Base-by-base conservation (phyloP, 2,113 vertebrate species). In the Cephalopholis sonnerati region DNA sequence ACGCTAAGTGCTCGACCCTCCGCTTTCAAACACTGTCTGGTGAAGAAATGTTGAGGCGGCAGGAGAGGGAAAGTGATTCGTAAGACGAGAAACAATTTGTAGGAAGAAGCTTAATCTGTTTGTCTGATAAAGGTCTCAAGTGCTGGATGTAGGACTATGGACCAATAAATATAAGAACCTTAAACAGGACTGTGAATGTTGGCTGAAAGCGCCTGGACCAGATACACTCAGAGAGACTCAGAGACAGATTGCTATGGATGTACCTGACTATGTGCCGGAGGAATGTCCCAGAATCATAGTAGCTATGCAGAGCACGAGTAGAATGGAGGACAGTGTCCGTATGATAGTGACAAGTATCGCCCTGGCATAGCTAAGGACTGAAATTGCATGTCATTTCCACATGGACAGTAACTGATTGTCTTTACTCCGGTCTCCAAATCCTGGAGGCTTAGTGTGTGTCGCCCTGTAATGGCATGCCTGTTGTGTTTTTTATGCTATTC, bases 11-110 rank as follows among this genome's bases (percentile, higher is more conserved):
- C 95, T 74, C 96, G 98, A 78, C 98, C 98, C 6, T 97, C 98
- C 0, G 98, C 96, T 0, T 99, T 99, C 93, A 99, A 97, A 92
- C 97, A 98, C 71, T 99, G 98, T 90, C 95, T 97, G 92, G 94
- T 96, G 64, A 98, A 96, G 87, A 99, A 97, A 90, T 99, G 98
- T 93, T 99, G 96, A 96, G 81, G 95, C 83, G 85, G 50, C 59
- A 15, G 18, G 36, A 67, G 29, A 32, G 27, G 22, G 15, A 24
- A 57, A 69, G 32, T 0, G 8, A 27, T 25, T 46, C 0, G 2
- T 7, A 12, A 51, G 44, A 72, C 13, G 15, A 58, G 7, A 46
- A n/a, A 58, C 18, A 58, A 15, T 72, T 12, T 0, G 6, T 24
- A 2, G 48, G 41, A 65, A 65, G 27, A 63, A 15, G n/a, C 39